Evolutionary conservation across 2,888 invertebrate genomes (phyloP), one percentile per base, ranked within the genome.

Genomic region (Erebia ligea): DNA sequence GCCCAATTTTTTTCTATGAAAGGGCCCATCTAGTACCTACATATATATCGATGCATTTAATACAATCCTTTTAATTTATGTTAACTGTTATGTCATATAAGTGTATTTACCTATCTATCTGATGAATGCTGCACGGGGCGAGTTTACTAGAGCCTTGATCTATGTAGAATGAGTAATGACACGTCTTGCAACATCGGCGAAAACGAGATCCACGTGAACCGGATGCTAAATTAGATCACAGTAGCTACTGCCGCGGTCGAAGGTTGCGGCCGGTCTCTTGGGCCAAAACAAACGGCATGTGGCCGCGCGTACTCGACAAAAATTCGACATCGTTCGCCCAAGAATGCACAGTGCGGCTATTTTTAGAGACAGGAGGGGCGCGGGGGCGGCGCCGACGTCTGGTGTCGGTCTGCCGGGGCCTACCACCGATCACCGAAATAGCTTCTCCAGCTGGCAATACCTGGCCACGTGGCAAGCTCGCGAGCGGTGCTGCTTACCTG

Each of bases 401-500:
- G 91, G 91, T 92, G 91, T 92, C 94, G 94, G 92, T 93, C 94
- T 94, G 93, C 94, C 94, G 91, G 94, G 94, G 93, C 93, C 94
- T 94, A 94, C 93, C 90, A 91, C 93, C 94, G 93, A 90, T 92
- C 93, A 91, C 93, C 84, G 85, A 93, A 93, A 93, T 93, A 93
- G 85, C 91, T 89, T 88, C 86, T 92, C 92, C 93, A 93, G 92
- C 90, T 92, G 91, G 89, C 88, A 81, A 84, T 91, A 91, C 91
- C 92, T 90, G 90, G 84, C 87, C 92, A 92, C 92, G 92, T 92
- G 92, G 91, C 84, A 77, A 81, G 81, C 80, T 83, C 77, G 78
- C 80, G 74, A 61, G 78, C 79, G 74, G 63, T 76, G 72, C 74
- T 74, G 74, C 72, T 64, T 73, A 76, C 75, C 76, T 76, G 71